phyloP scores from a whole-genome alignment of 2,888 invertebrate genomes.

The Andrena bicolor region DNA sequence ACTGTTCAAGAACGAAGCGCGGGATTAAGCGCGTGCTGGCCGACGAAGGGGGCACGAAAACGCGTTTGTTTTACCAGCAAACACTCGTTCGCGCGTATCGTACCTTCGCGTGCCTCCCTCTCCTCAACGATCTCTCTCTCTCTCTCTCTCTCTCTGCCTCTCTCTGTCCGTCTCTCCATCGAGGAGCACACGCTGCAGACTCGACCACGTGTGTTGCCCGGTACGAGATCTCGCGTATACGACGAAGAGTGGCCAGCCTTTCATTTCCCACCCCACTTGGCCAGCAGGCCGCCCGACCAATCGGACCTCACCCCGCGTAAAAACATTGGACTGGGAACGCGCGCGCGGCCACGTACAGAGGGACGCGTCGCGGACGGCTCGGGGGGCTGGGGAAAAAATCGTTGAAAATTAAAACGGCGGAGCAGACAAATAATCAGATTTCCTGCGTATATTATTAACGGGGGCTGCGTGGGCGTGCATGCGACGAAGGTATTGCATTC shows the following conservation, averaged over 20 bases:
- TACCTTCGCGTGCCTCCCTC: constrained; percentile 45
- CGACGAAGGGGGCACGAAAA: constrained; percentile 35
- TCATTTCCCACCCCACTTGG: constrained; percentile 72
- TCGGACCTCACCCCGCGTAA: constrained; percentile 76
- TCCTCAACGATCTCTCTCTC: constrained; percentile 10
- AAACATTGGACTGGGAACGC: constrained; percentile 76
- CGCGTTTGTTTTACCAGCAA: constrained; percentile 61
- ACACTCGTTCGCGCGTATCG: constrained; percentile 66
- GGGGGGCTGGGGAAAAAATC: constrained; percentile 72
- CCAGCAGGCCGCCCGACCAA: constrained; percentile 73
- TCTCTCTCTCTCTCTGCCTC: not conserved
- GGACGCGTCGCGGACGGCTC: constrained; percentile 43
- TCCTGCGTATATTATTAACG: constrained; percentile 83
- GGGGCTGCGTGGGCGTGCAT: constrained; percentile 71
- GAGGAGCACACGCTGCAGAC: constrained; percentile 57
- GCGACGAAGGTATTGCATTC: constrained; percentile 74
- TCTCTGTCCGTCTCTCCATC: constrained; percentile 11
- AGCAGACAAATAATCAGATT: constrained; percentile 84
- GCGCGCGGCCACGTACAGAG: constrained; percentile 24
- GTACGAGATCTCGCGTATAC: constrained; percentile 65
- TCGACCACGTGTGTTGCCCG: constrained; percentile 65
- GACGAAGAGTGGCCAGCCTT: constrained; percentile 71
- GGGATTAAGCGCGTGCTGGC: not conserved
- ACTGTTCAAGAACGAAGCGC: constrained; percentile 31
- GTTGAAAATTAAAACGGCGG: constrained; percentile 82